Evolutionary conservation across 2,888 invertebrate species (phyloP).

Genomic region (Drosophila nigritarsus): DNA sequence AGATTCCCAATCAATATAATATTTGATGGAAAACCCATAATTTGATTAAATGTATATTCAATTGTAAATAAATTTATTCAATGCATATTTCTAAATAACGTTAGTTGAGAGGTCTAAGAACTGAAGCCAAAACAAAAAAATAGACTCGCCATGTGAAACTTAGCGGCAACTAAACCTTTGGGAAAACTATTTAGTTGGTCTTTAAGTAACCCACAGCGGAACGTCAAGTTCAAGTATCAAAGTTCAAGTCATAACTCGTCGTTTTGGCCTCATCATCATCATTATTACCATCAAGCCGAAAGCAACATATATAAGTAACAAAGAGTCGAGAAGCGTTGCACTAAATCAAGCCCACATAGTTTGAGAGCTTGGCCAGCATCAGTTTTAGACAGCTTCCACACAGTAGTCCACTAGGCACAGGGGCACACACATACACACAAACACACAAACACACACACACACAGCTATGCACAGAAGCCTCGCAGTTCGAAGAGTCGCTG

Average conservation of each 20-base stretch:
- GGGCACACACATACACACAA: neutral
- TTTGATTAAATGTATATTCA: neutral
- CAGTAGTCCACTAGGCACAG: constrained; percentile 56
- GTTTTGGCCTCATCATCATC: constrained; percentile 37
- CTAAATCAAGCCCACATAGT: constrained; percentile 75
- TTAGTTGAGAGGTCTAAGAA: neutral
- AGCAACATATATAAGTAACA: constrained; percentile 33
- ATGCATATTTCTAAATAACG: neutral
- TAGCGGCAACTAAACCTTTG: constrained; percentile 3
- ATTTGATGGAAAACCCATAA: neutral
- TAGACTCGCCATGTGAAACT: neutral
- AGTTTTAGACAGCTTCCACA: constrained; percentile 65
- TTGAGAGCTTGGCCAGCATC: constrained; percentile 54
- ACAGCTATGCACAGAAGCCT: constrained; percentile 30
- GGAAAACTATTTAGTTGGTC: constrained; percentile 33
- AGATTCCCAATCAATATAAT: neutral
- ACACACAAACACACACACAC: no score
- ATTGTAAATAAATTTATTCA: neutral
- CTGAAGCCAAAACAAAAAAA: neutral
- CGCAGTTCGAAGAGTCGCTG: constrained; percentile 39
- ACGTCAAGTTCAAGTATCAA: constrained; percentile 54
- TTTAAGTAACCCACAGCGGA: constrained; percentile 15
- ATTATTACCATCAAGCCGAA: constrained; percentile 35
- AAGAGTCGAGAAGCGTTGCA: constrained; percentile 57
- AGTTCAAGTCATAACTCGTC: constrained; percentile 57